Base-by-base conservation (phyloP, 1,140 invertebrate species). In the Euglossa dilemma region DNA sequence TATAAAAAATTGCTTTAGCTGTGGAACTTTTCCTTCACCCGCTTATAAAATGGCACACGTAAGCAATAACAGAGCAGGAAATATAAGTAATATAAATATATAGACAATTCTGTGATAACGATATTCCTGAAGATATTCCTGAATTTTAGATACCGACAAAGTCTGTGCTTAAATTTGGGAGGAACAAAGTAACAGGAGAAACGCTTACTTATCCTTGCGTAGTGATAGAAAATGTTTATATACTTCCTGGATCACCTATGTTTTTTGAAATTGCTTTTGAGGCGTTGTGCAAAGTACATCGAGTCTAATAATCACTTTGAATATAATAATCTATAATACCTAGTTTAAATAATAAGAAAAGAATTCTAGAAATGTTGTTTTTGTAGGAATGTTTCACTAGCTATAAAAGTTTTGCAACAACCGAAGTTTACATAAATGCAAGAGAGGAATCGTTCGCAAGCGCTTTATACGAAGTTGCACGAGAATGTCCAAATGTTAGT, bases 231-330 rank as follows among this genome's bases (percentile, higher is more conserved):
- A 98, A 98, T 94, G 97, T 98, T 6, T 97, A 96, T 85, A 95
- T 97, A 66, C 97, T 98, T 89, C 97, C 97, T 56, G 97, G 97
- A 16, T 96, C 97, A 66, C 97, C 97, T 18, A 92, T 95, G 79
- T 96, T 96, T 87, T 93, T 97, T 66, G 93, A 96, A 88, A 93
- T 91, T 72, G 94, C 95, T n/a, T 97, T 97, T 83, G 85, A 87
- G n/a, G 89, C 88, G 69, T 89, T 96, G 43, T 93, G 84, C 64
- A 89, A 93, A 89, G 94, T 94, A 93, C 20, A 28, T 36, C 4
- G 66, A 36, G 23, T 57, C 6, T 2, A 57, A 23, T 23, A 14
- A 7, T 20, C 23, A 0, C 8, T 64, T 86, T 67, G 54, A 8
- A 45, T 47, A 8, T 50, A 52, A 20, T 16, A 16, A 63, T 36